Conservation (phyloP, 2,888 invertebrate species). For the Amiota mariae region DNA sequence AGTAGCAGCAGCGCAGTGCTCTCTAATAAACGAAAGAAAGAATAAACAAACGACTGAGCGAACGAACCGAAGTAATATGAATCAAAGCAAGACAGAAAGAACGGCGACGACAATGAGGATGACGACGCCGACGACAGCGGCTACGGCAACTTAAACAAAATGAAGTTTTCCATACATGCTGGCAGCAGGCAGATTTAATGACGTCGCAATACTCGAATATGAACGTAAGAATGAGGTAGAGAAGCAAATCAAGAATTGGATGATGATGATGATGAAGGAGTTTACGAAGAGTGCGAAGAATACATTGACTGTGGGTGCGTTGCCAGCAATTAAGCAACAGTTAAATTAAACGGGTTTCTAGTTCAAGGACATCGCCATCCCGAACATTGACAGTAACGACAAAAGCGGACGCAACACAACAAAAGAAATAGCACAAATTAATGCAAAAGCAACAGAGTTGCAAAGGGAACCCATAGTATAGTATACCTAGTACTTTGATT, state of each 20-base stretch:
- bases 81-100: constrained; percentile 52
- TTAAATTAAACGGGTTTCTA: constrained; percentile 72
- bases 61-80: constrained; percentile 62
- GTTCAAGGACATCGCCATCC: constrained; percentile 67
- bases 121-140: not conserved
- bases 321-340: constrained; percentile 70
- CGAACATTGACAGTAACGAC: constrained; percentile 20
- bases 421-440: constrained; percentile 19
- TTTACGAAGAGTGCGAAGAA: not conserved
- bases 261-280: not conserved
- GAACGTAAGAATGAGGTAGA: not conserved
- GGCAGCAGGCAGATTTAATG: constrained; percentile 40
- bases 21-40: constrained; percentile 51
- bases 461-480: not conserved
- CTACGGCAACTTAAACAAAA: constrained; percentile 55
- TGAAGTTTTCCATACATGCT: constrained; percentile 58
- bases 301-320: constrained; percentile 34
- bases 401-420: constrained; percentile 12
- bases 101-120: not conserved
- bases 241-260: not conserved
- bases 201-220: constrained; percentile 30
- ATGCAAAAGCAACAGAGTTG: constrained; percentile 31
- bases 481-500: no score
- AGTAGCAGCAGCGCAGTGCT: constrained; percentile 7
- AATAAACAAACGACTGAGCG: constrained; percentile 42